Evolutionary conservation across 1,140 invertebrate species (phyloP).

Genomic region (Yoshiicerus persimilis): DNA sequence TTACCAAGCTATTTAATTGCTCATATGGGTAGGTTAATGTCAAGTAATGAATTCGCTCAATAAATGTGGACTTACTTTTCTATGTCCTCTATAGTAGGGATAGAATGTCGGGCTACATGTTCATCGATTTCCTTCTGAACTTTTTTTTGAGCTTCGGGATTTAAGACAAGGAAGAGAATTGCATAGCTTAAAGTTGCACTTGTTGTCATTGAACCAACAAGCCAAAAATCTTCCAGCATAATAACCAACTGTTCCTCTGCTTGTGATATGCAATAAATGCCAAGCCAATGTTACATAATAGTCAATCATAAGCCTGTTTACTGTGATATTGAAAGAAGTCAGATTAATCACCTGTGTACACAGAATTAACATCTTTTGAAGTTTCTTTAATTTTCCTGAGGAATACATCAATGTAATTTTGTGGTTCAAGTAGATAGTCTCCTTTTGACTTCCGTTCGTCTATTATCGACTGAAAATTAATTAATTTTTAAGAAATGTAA

Average conservation of each 20-base stretch:
- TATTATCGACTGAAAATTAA: conserved; percentile 63
- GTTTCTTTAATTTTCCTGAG: conserved; percentile 54
- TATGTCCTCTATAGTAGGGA: conserved; percentile 69
- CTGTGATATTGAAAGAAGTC: not conserved
- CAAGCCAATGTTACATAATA: not conserved
- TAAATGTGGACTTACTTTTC: conserved; percentile 65
- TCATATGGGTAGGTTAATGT: too few species aligned
- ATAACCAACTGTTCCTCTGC: conserved; percentile 45
- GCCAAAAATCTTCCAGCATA: conserved; percentile 52
- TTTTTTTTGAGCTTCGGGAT: conserved; percentile 75
- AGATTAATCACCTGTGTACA: not conserved
- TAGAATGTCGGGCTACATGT: conserved; percentile 67
- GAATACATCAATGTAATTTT: conserved; percentile 84
- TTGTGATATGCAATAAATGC: not conserved
- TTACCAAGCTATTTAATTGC: too few species aligned
- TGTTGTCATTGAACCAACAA: conserved; percentile 80
- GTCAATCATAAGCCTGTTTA: too few species aligned
- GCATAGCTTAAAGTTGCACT: conserved; percentile 73
- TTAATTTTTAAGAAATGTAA: too few species aligned
- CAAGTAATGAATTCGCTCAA: too few species aligned
- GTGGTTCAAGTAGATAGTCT: conserved; percentile 63
- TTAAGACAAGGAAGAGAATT: conserved; percentile 72
- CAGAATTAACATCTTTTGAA: not conserved
- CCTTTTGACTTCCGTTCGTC: conserved; percentile 67
- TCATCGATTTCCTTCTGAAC: conserved; percentile 77